phyloP scores from a whole-genome alignment of 2,888 invertebrate species.

The Stenichneumon culpator region DNA sequence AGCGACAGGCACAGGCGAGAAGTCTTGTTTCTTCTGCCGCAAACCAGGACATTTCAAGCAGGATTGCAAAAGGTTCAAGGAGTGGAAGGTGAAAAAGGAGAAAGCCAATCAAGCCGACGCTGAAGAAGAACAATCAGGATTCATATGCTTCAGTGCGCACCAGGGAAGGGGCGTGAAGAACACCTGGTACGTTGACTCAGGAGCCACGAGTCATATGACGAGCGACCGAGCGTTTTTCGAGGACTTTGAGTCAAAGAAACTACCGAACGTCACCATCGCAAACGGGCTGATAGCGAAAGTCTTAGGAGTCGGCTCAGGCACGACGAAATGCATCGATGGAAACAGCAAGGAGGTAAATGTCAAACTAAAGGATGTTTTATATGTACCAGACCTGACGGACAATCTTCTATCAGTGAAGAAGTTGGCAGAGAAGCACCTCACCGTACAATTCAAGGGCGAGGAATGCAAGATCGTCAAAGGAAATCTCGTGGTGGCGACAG shows the following conservation, averaged over 20 bases:
- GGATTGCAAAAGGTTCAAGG: conserved; percentile 60
- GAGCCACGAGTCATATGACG: conserved; percentile 70
- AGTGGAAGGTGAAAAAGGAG: conserved; percentile 51
- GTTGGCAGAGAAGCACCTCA: conserved; percentile 52
- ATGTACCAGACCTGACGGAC: conserved; percentile 64
- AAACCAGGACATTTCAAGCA: conserved; percentile 63
- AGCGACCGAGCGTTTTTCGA: conserved; percentile 64
- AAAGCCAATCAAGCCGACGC: conserved; percentile 30
- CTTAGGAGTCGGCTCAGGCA: conserved; percentile 65
- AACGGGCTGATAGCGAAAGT: conserved; percentile 61
- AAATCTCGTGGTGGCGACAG: conserved; percentile 44
- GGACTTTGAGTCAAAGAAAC: conserved; percentile 25
- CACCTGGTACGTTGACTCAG: conserved; percentile 68
- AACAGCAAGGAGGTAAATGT: conserved; percentile 32
- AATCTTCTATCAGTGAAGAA: conserved; percentile 67
- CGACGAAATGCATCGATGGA: conserved; percentile 43
- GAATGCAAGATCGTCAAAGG: conserved; percentile 57
- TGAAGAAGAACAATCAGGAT: not conserved
- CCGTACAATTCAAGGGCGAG: conserved; percentile 54
- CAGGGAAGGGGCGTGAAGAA: conserved; percentile 2
- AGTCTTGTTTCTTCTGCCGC: conserved; percentile 60
- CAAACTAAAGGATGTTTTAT: conserved; percentile 62
- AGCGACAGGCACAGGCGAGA: not conserved
- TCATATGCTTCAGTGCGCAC: conserved; percentile 19
- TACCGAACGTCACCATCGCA: conserved; percentile 55